A percentile compares a stretch with the other conserved stretches of the same genome.
phyloP scores from a whole-genome alignment of 2,888 invertebrate genomes.

The Hofmannophila pseudospretella region DNA sequence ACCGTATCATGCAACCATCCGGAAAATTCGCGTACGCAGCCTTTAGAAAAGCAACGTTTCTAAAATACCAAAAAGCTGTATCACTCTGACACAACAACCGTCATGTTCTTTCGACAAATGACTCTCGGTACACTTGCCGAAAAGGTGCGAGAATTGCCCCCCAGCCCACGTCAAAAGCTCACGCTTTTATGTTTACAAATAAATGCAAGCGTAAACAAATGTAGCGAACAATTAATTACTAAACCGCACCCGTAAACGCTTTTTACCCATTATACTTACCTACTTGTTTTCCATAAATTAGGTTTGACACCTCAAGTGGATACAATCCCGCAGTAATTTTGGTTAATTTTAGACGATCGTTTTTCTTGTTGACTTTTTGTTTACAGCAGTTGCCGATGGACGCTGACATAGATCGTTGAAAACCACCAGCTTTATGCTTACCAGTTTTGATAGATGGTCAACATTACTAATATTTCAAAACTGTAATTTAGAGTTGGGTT shows the following conservation, averaged over 20 bases:
- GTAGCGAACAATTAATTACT: conserved; percentile 16
- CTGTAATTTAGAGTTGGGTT: too few species aligned
- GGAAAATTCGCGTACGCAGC: too few species aligned
- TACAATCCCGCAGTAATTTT: conserved; percentile 10
- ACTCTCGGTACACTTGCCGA: too few species aligned
- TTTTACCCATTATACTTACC: conserved; percentile 5
- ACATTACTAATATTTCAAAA: too few species aligned
- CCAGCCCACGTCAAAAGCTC: conserved; percentile 5
- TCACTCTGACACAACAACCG: too few species aligned
- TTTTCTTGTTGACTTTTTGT: neutral
- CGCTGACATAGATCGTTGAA: conserved; percentile 1
- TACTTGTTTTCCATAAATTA: conserved; percentile 22
- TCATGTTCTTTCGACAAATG: too few species aligned
- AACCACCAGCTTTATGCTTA: too few species aligned
- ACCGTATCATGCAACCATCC: too few species aligned
- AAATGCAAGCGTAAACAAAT: conserved; percentile 5
- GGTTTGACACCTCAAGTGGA: conserved; percentile 7
- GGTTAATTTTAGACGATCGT: neutral
- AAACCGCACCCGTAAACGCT: conserved; percentile 15
- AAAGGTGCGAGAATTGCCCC: too few species aligned
- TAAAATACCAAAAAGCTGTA: too few species aligned
- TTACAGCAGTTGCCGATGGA: too few species aligned
- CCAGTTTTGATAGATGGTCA: neutral
- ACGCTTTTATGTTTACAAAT: conserved; percentile 10
- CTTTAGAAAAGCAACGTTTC: too few species aligned